Conservation (phyloP, 2,113 vertebrate genomes). For the Eonycteris spelaea region DNA sequence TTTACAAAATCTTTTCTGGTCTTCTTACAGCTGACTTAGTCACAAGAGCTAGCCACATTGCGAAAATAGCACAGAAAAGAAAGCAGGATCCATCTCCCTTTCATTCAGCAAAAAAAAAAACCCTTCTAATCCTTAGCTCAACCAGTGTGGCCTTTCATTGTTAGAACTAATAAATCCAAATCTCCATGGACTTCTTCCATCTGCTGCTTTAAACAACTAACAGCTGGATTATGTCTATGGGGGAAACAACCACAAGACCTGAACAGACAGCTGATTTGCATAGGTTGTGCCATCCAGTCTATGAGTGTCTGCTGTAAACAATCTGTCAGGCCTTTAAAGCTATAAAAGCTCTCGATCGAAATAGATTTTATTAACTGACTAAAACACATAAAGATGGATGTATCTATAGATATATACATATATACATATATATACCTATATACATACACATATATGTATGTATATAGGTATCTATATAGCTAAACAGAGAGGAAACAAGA, state of each 20-base stretch:
- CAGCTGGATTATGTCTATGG: conserved; percentile 71
- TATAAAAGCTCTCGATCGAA: conserved; percentile 61
- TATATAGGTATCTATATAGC: too few species aligned
- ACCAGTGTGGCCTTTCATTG: conserved; percentile 75
- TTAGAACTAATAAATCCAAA: conserved; percentile 79
- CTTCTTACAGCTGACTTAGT: conserved; percentile 66
- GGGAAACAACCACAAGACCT: conserved; percentile 67
- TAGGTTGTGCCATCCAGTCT: conserved; percentile 70
- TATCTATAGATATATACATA: too few species aligned
- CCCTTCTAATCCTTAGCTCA: conserved; percentile 72
- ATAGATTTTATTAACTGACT: conserved; percentile 17
- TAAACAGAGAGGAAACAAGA: conserved; percentile 27
- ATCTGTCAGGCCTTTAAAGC: conserved; percentile 77
- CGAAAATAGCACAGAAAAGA: conserved; percentile 75
- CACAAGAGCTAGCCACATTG: conserved; percentile 70
- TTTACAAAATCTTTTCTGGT: conserved; percentile 77
- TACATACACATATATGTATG: too few species aligned
- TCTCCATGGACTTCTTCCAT: conserved; percentile 78
- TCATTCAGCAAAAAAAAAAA: conserved; percentile 30
- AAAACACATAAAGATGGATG: not conserved
- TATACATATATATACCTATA: too few species aligned
- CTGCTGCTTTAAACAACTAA: conserved; percentile 79
- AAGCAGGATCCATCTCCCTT: conserved; percentile 61
- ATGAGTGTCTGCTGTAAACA: conserved; percentile 40
- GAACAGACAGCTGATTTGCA: conserved; percentile 81